A percentile compares a stretch with the other conserved stretches of the same genome.
These are phyloP conservation scores for Hippoglossus hippoglossus DNA, from an alignment of 2,797 vertebrate species.

Conservation along the genomic window DNA sequence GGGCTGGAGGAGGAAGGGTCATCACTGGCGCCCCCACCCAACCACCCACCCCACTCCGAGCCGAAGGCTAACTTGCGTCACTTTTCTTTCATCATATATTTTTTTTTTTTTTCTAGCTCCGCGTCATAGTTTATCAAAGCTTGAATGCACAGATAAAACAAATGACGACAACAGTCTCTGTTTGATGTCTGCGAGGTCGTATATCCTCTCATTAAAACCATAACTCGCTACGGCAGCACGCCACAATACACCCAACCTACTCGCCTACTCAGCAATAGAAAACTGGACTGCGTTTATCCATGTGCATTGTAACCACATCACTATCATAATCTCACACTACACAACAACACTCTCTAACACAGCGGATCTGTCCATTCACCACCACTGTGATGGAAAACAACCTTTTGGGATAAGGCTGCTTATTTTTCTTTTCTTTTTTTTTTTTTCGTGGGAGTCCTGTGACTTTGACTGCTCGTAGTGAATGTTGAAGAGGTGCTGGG, in stretches of 20 bases:
- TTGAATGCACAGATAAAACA: constrained; percentile 79
- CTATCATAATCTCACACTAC: constrained; percentile 73
- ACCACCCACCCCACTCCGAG: constrained; percentile 25
- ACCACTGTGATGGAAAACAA: constrained; percentile 68
- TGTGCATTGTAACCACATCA: constrained; percentile 57
- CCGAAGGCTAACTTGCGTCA: constrained; percentile 60
- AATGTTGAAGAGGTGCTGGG: constrained; percentile 58
- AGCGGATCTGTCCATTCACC: constrained; percentile 56
- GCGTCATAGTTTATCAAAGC: constrained; percentile 77
- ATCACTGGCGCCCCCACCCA: constrained; percentile 29
- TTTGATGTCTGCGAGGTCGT: constrained; percentile 77
- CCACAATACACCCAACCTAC: constrained; percentile 64
- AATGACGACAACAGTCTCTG: constrained; percentile 84
- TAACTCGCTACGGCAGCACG: constrained; percentile 55
- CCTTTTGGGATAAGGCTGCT: constrained; percentile 60
- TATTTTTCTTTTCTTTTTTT: constrained; percentile 29
- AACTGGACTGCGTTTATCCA: constrained; percentile 62
- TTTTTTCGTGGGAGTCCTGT: constrained; percentile 49
- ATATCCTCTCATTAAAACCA: constrained; percentile 52
- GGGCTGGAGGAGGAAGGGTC: constrained; percentile 44
- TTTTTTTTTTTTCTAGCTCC: constrained; percentile 61
- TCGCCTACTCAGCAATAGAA: constrained; percentile 62
- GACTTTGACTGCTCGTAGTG: constrained; percentile 51
- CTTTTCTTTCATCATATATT: constrained; percentile 62
- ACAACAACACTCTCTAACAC: constrained; percentile 58